Evolutionary conservation across 2,797 vertebrate species (phyloP).

Genomic region (Gorsachius magnificus): DNA sequence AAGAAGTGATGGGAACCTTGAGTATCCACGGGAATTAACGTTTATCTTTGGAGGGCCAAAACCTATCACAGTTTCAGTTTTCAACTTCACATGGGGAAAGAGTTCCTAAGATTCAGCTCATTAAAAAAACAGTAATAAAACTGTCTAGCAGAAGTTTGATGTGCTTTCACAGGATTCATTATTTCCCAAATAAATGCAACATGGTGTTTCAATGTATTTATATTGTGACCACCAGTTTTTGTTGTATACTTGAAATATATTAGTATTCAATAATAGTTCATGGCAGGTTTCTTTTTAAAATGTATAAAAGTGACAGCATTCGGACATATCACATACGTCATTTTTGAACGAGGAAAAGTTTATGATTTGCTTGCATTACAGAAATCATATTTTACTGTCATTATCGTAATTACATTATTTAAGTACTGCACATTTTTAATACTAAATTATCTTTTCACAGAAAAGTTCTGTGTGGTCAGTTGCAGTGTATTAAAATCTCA

Average conservation of each 20-base stretch:
- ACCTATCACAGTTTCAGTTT: neutral
- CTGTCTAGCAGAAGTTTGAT: slow-evolving; percentile 46
- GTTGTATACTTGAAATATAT: slow-evolving; percentile 58
- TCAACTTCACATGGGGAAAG: neutral
- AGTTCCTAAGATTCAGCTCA: slow-evolving; percentile 42
- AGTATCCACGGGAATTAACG: neutral
- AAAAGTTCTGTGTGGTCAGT: slow-evolving; percentile 48
- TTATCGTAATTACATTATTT: slow-evolving; percentile 72
- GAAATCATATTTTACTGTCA: slow-evolving; percentile 63
- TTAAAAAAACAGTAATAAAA: slow-evolving; percentile 57
- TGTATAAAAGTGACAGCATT: slow-evolving; percentile 8
- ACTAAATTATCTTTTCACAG: slow-evolving; percentile 69
- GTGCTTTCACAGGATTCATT: slow-evolving; percentile 50
- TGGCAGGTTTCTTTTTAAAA: slow-evolving; percentile 3
- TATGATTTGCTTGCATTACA: slow-evolving; percentile 43
- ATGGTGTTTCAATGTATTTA: neutral
- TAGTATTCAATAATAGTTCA: slow-evolving; percentile 49
- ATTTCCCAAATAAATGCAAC: slow-evolving; percentile 61
- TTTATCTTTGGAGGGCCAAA: slow-evolving; percentile 29
- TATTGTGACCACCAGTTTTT: neutral
- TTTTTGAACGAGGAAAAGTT: slow-evolving; percentile 70
- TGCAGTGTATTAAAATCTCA: slow-evolving; percentile 57
- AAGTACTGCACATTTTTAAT: slow-evolving; percentile 63
- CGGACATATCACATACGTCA: slow-evolving; percentile 51
- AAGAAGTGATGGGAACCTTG: neutral